phyloP scores from a whole-genome alignment of 2,797 vertebrate genomes.

The Enteromius radiatus region DNA sequence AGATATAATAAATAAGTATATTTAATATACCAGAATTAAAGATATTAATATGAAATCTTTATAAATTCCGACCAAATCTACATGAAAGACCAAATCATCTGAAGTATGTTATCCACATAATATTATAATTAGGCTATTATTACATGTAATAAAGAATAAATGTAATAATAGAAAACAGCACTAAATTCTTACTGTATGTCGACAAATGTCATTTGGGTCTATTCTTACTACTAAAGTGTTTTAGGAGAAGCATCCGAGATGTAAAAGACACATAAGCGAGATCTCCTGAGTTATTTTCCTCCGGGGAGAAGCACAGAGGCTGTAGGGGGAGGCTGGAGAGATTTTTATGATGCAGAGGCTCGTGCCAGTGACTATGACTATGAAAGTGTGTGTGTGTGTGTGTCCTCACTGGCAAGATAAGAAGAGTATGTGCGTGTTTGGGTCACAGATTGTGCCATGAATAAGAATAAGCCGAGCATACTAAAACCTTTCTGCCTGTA shows the following conservation, averaged over 20 bases:
- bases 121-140: too few relatives aligned
- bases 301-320: neutral
- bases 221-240: neutral
- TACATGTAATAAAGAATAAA: too few relatives aligned
- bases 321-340: slow-evolving; percentile 25
- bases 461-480: slow-evolving; percentile 77
- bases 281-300: slow-evolving; percentile 1
- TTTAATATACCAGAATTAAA: neutral
- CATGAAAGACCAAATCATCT: neutral
- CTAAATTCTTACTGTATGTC: neutral
- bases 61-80: neutral
- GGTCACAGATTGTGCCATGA: slow-evolving; percentile 79
- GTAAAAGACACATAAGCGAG: neutral
- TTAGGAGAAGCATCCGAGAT: neutral
- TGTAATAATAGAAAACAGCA: neutral
- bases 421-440: slow-evolving; percentile 54
- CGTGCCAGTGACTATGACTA: slow-evolving; percentile 63
- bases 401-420: slow-evolving; percentile 44
- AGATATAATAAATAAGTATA: too few relatives aligned
- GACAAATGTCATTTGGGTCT: neutral
- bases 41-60: neutral
- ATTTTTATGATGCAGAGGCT: slow-evolving; percentile 44
- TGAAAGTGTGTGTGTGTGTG: slow-evolving; percentile 60
- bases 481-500: slow-evolving; percentile 57
- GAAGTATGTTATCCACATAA: neutral